Conservation (phyloP, 2,113 vertebrate genomes). For the Terrapene triunguis region DNA sequence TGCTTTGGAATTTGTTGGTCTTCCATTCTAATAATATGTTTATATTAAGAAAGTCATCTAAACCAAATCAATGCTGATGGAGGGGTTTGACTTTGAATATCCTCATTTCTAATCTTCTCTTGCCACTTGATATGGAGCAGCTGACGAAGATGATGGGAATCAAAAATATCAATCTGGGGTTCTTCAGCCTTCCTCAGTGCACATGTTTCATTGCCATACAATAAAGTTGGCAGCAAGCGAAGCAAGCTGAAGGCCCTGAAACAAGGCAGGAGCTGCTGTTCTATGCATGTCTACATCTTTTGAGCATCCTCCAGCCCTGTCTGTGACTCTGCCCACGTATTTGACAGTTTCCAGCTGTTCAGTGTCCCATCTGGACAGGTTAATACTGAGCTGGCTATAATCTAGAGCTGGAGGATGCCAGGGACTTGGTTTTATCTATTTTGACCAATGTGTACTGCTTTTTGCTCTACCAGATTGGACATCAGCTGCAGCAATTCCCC, state of each 20-base stretch:
- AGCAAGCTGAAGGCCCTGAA: neutral
- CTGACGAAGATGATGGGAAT: neutral
- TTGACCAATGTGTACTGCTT: neutral
- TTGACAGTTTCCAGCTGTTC: neutral
- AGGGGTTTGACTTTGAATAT: neutral
- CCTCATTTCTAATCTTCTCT: neutral
- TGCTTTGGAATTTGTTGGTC: neutral
- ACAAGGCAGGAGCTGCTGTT: neutral
- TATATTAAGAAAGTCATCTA: neutral
- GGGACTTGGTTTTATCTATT: neutral
- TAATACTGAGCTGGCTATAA: too few species aligned
- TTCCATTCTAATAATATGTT: neutral
- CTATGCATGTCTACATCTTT: neutral
- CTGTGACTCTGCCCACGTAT: neutral
- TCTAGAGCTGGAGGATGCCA: neutral
- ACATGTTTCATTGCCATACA: neutral
- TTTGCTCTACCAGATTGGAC: too few species aligned
- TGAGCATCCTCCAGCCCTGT: neutral
- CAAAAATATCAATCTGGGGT: neutral
- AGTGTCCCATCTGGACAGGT: neutral
- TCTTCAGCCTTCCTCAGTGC: neutral
- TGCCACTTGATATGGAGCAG: neutral
- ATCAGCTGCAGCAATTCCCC: too few species aligned
- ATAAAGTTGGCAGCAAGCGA: neutral
- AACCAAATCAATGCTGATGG: neutral